Conservation (phyloP, 2,797 vertebrate genomes). For the Poecile montanus region DNA sequence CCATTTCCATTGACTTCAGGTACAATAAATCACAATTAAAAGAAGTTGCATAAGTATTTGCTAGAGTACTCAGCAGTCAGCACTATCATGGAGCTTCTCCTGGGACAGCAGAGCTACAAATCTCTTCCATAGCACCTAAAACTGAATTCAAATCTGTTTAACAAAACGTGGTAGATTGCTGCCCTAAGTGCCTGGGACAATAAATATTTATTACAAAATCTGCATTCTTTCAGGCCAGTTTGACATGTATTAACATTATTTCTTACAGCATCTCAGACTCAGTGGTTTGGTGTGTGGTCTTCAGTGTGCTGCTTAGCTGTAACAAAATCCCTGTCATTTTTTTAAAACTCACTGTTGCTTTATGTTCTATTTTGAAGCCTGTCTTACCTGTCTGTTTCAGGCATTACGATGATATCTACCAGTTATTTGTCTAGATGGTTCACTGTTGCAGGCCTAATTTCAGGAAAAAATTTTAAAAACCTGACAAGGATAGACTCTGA, state of each 20-base stretch:
- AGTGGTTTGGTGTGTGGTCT: neutral
- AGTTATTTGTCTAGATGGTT: neutral
- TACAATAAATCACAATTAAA: neutral
- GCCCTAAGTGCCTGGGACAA: neutral
- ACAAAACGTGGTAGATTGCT: neutral
- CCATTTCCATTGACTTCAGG: neutral
- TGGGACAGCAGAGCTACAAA: neutral
- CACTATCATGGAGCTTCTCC: neutral
- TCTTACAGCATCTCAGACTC: neutral
- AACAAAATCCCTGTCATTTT: neutral
- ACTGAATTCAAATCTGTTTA: neutral
- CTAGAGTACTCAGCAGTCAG: neutral
- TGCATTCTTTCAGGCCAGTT: neutral
- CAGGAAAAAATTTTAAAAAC: neutral
- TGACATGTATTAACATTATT: neutral
- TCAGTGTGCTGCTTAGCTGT: neutral
- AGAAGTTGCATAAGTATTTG: neutral
- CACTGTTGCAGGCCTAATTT: neutral
- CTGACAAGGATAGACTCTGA: neutral
- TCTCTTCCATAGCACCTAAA: neutral
- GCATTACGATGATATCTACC: neutral
- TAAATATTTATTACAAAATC: neutral
- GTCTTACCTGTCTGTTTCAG: neutral
- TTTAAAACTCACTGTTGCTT: neutral
- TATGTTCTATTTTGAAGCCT: neutral